A percentile compares a stretch with the other conserved stretches of the same genome.
Evolutionary conservation across 2,797 vertebrate genomes (phyloP).

Genomic region (Margarornis squamiger): DNA sequence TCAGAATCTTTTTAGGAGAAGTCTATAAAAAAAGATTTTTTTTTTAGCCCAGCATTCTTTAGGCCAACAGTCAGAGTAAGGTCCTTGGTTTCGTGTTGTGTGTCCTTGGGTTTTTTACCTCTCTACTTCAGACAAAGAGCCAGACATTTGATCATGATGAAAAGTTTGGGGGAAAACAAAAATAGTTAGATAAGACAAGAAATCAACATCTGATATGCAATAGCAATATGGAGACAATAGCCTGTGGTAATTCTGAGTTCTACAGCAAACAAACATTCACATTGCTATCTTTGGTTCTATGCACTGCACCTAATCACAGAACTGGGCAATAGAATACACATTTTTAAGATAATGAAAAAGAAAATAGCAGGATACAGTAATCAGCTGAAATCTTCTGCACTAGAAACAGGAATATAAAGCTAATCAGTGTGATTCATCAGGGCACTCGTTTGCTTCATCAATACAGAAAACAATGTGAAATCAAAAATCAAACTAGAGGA

Average conservation of each 20-base stretch:
- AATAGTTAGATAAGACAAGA: neutral
- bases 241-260: neutral
- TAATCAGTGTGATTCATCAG: neutral
- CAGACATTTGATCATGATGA: neutral
- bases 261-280: neutral
- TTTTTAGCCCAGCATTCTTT: neutral
- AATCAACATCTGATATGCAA: neutral
- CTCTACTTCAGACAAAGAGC: neutral
- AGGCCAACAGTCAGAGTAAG: neutral
- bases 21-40: neutral
- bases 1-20: neutral
- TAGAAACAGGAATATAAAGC: neutral
- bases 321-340: neutral
- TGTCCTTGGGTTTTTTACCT: neutral
- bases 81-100: neutral
- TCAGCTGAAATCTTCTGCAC: neutral
- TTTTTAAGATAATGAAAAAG: neutral
- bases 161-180: neutral
- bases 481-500: neutral
- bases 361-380: neutral
- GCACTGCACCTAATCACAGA: neutral
- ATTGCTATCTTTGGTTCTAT: neutral
- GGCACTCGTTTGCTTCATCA: neutral
- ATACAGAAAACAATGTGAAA: neutral
- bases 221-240: neutral